phyloP scores from a whole-genome alignment of 2,113 vertebrate genomes.

The Cygnus atratus region DNA sequence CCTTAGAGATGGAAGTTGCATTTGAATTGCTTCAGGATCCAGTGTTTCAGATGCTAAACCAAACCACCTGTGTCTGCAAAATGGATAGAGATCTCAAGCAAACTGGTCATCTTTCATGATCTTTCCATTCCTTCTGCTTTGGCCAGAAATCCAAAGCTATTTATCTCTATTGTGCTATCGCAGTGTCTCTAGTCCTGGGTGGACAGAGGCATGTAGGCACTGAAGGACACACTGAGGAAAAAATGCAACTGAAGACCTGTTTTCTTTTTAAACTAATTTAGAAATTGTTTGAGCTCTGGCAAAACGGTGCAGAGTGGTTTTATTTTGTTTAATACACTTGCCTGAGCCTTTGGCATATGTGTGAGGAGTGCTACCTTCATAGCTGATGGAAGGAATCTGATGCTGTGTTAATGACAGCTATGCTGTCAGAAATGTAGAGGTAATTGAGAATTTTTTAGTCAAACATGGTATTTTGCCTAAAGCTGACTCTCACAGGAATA shows the following conservation, averaged over 20 bases:
- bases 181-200: neutral
- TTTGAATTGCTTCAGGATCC: slow-evolving; percentile 12
- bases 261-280: neutral
- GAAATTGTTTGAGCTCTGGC: neutral
- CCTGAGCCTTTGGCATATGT: neutral
- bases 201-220: neutral
- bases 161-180: neutral
- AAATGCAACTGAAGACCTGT: neutral
- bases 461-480: neutral
- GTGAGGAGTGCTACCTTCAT: neutral
- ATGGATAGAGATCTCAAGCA: slow-evolving; percentile 26
- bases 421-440: neutral
- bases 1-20: neutral
- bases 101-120: slow-evolving; percentile 27
- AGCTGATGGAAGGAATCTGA: neutral
- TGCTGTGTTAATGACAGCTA: neutral
- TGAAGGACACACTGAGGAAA: neutral
- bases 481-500: neutral
- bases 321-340: neutral
- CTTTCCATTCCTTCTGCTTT: neutral
- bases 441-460: neutral
- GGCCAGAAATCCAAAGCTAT: slow-evolving; percentile 16
- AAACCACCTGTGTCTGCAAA: slow-evolving; percentile 46
- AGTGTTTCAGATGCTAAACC: slow-evolving; percentile 16
- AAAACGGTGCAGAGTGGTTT: neutral